Evolutionary conservation across 2,113 vertebrate species (phyloP).

Genomic region (Melanerpes aurifrons): DNA sequence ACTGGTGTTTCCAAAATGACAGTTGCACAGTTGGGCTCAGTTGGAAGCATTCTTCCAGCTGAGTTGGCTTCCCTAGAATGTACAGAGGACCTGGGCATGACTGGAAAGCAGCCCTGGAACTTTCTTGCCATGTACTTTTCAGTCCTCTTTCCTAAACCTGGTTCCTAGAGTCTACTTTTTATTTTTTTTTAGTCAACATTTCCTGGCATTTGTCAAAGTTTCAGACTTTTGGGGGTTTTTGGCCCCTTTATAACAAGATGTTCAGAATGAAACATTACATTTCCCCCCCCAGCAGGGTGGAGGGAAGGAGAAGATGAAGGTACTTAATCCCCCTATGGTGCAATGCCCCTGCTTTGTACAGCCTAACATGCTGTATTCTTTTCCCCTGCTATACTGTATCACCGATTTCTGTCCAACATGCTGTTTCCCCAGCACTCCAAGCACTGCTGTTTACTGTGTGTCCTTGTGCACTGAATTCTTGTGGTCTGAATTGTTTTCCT

Average conservation of each 20-base stretch:
- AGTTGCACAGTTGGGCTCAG: neutral
- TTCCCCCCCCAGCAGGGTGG: neutral
- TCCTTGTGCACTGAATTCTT: conserved; percentile 8
- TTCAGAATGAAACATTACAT: neutral
- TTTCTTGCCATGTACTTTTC: neutral
- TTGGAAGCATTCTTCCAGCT: neutral
- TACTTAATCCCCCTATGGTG: neutral
- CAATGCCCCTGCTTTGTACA: neutral
- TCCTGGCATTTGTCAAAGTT: neutral
- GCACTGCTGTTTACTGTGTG: neutral
- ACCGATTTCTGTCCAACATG: neutral
- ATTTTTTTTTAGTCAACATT: neutral
- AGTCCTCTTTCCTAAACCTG: neutral
- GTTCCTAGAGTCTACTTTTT: neutral
- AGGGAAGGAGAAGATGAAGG: neutral
- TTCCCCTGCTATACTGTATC: neutral
- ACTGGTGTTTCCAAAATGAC: neutral
- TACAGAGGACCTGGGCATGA: neutral
- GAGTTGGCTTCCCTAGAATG: neutral
- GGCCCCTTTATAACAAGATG: neutral
- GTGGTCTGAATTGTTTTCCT: conserved; percentile 31
- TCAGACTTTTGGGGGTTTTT: neutral
- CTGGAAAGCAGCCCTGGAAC: neutral
- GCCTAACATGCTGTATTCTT: neutral
- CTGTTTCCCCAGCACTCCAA: neutral